Evolutionary conservation across 2,113 vertebrate species (phyloP), one percentile per base, ranked within the genome.

Genomic region (Trogon melanurus): DNA sequence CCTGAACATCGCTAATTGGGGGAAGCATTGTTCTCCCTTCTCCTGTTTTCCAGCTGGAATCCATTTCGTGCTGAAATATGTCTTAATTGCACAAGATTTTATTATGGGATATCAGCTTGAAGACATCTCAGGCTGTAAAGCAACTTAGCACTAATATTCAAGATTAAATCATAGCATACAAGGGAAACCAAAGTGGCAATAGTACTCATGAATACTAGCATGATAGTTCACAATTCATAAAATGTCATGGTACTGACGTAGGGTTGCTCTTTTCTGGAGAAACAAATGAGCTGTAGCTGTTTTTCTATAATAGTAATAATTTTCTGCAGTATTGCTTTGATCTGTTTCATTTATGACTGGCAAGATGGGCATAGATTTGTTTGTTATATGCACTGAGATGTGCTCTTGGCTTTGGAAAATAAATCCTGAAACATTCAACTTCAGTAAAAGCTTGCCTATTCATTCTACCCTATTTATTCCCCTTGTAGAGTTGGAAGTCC

Each of bases 71-170:
- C 64, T 91, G 60, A 93, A 96, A 85, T 82, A 70, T 38, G 29
- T 71, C 78, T 84, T 92, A 95, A 88, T 92, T 93, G 80, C 56
- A 38, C 32, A 50, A 91, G 47, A 65, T 56, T 97, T 80, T 81
- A 74, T 88, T 88, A 51, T 19, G 41, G 34, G 29, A 50, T 95
- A 56, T 54, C 69, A 91, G 61, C 53, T 45, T 54, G 89, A 79
- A 72, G 66, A 53, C 57, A 32, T 82, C 45, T 85, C 48, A 66
- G 53, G 23, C 70, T 87, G 64, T 76, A 70, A 92, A 88, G 69
- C 32, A 36, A 44, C 60, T 89, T 86, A 95, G 41, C 53, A 47
- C 61, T 92, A 75, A 79, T 91, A 61, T 79, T 92, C 48, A 73
- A 69, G 81, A 74, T 81, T 86, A 72, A 86, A 91, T 61, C 57